phyloP scores from a whole-genome alignment of 35 echinoderm and acorn worm genomes.

The Lytechinus variegatus region DNA sequence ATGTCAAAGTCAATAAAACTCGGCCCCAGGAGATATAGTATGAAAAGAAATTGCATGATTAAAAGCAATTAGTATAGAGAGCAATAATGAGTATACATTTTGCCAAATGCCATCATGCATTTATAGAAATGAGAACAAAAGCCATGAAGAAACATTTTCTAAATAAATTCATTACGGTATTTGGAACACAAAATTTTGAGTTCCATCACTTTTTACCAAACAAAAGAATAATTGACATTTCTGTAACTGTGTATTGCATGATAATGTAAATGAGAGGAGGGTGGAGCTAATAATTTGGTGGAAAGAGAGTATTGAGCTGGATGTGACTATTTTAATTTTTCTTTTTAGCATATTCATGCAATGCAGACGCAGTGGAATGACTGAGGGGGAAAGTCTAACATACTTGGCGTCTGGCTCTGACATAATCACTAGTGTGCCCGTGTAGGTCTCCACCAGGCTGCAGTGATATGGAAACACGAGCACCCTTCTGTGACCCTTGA shows the following conservation, averaged over 20 bases:
- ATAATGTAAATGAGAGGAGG: neutral
- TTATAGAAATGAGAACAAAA: neutral
- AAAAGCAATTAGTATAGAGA: neutral
- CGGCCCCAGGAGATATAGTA: neutral
- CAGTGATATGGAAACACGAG: slow-evolving; percentile 12
- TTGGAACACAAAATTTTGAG: neutral
- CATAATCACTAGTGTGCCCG: neutral
- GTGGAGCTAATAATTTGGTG: neutral
- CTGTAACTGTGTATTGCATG: neutral
- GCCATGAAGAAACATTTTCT: neutral
- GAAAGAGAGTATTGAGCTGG: neutral
- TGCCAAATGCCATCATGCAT: neutral
- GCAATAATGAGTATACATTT: neutral
- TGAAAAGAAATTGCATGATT: neutral
- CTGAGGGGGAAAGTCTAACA: neutral
- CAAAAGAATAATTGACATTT: neutral
- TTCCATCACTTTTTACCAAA: neutral
- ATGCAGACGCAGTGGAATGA: neutral
- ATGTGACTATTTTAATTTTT: neutral
- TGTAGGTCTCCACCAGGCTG: slow-evolving; percentile 26
- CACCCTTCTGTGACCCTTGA: neutral
- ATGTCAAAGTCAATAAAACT: neutral
- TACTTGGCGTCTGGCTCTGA: slow-evolving; percentile 20
- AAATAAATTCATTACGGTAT: neutral
- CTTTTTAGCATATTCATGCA: neutral